Conservation (phyloP, 1,140 invertebrate species). For the Drosophila arawakana region DNA sequence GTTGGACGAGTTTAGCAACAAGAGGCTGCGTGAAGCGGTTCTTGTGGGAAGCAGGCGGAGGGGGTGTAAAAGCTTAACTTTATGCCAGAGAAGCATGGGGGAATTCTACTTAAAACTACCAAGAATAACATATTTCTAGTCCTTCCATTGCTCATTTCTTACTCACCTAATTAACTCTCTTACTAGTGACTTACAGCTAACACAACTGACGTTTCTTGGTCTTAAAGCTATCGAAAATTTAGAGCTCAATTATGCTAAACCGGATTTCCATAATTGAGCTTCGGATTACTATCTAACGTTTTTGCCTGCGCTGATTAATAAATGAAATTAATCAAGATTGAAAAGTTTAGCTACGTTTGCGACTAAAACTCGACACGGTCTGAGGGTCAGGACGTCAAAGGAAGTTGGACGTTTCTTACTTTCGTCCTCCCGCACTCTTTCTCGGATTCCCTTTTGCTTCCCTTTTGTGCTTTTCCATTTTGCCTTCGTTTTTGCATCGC, state of each 20-base stretch:
- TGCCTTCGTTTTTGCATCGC: slow-evolving; percentile 40
- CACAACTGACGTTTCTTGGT: no score
- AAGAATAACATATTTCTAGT: slow-evolving; percentile 48
- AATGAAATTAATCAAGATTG: slow-evolving; percentile 28
- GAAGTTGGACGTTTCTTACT: neutral
- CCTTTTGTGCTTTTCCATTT: slow-evolving; percentile 40
- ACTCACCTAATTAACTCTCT: neutral
- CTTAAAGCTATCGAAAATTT: neutral
- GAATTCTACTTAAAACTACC: slow-evolving; percentile 41
- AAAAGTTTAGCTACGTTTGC: slow-evolving; percentile 26
- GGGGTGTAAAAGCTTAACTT: slow-evolving; percentile 50
- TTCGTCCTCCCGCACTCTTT: slow-evolving; percentile 17
- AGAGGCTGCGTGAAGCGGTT: neutral
- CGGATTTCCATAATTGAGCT: slow-evolving; percentile 13
- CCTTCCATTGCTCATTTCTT: neutral
- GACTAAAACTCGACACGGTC: neutral
- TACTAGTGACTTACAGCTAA: neutral
- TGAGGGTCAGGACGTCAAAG: neutral
- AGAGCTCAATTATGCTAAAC: neutral
- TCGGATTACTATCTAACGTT: slow-evolving; percentile 9
- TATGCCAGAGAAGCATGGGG: slow-evolving; percentile 47
- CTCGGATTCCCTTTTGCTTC: neutral
- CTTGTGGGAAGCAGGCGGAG: slow-evolving; percentile 4
- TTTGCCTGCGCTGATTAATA: slow-evolving; percentile 1
- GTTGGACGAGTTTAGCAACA: neutral